Percentiles rank a stretch among this genome's conserved stretches.
Conservation (phyloP, 2,113 vertebrate genomes). For the Rhipidura dahli region DNA sequence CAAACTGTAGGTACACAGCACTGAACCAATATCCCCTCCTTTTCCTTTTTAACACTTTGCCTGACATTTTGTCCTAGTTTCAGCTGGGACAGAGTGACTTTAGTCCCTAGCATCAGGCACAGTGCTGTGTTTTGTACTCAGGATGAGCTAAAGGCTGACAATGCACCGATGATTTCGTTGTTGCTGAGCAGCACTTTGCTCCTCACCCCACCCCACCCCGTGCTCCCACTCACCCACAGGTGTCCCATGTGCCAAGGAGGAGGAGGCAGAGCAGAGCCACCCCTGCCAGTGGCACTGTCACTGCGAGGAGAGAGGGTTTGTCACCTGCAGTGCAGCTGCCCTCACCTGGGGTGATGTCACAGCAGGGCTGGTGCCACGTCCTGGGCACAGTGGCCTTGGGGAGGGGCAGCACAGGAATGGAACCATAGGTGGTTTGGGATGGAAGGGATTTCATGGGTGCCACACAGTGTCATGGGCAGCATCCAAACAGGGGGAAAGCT, state of each 20-base stretch:
- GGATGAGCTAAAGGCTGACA: rapidly evolving
- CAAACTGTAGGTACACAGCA: not conserved
- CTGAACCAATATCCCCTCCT: not conserved
- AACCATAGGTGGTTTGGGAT: no score
- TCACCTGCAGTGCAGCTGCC: not conserved
- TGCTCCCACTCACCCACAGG: not conserved
- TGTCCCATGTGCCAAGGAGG: rapidly evolving
- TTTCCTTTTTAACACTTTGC: not conserved
- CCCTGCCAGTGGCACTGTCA: not conserved
- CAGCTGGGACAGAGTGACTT: not conserved
- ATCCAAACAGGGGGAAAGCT: rapidly evolving
- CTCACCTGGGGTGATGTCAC: not conserved
- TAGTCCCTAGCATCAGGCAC: rapidly evolving
- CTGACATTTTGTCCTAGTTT: not conserved
- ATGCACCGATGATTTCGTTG: rapidly evolving
- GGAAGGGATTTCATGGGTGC: not conserved
- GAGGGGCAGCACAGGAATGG: not conserved
- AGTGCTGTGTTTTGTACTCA: not conserved
- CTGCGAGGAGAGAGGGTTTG: no score
- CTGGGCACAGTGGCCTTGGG: not conserved
- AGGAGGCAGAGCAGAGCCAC: not conserved
- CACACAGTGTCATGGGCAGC: not conserved
- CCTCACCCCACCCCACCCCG: not conserved
- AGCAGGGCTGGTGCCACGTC: not conserved
- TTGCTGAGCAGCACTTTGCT: not conserved